Base-by-base conservation (phyloP, 2,113 vertebrate genomes). In the Cryptomyrus ogoouensis region DNA sequence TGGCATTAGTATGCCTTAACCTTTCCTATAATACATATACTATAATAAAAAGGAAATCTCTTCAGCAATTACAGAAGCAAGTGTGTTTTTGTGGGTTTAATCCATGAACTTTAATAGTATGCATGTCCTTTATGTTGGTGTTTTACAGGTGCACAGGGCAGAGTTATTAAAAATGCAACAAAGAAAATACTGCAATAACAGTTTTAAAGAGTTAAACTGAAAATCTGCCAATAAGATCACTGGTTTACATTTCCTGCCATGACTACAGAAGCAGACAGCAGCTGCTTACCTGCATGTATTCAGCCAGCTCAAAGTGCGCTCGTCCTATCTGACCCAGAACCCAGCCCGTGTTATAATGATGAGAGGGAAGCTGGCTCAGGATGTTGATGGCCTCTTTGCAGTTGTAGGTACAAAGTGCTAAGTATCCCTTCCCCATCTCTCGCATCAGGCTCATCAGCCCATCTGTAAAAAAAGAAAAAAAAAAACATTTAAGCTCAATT, bases 271-370 rank as follows among this genome's bases (percentile, higher is more conserved):
- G 58, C 50, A 39, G 21, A 17, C 8, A 10, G 42, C 49, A 74
- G 83, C n/a, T 52, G 10, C n/a, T 93, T 95, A 99, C 98, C 97
- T 99, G 98, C 93, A 97, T 97, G 91, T 99, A 99, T 74, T 99
- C 98, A 1, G 98, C 98, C 90, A 99, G 96, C 74, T 99, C 98
- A 10, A 99, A 99, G 95, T 99, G 98, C 15, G 98, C 98, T 92
- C 97, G 96, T 91, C 98, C 98, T 53, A 99, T 97, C 90, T 98
- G 98, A 66, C 97, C 97, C 91, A 99, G 94, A 66, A 99, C 98
- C 98, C 98, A 99, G 91, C 98, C 98, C 0, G 98, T 99, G 95
- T 97, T 98, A 94, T 99, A 99, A 95, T 99, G 98, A 91, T 99
- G 98, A 53, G 98, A 98, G 7, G 98, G 98, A 0, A 99, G 96